phyloP scores from a whole-genome alignment of 2,888 invertebrate genomes.

The Eupeodes luniger region DNA sequence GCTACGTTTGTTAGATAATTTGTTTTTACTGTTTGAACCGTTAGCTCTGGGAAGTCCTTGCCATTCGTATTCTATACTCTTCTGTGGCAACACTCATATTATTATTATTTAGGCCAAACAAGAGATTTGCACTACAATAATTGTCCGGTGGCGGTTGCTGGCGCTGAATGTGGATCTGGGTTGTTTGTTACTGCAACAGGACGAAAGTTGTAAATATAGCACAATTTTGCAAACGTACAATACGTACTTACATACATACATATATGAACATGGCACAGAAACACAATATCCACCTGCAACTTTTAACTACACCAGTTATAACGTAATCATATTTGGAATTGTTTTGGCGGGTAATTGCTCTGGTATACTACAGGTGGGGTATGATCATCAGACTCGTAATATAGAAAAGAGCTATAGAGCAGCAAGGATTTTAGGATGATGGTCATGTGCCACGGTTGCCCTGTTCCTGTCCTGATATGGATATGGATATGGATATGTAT shows the following conservation, averaged over 20 bases:
- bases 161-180: neutral
- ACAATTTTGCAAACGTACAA: neutral
- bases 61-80: neutral
- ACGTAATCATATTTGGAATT: constrained; percentile 70
- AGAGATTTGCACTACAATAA: constrained; percentile 68
- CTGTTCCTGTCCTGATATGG: constrained; percentile 8
- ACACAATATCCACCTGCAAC: constrained; percentile 16
- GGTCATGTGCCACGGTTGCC: constrained; percentile 59
- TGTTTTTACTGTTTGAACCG: constrained; percentile 70
- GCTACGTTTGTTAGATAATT: constrained; percentile 76
- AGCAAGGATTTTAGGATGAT: constrained; percentile 33
- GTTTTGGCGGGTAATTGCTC: constrained; percentile 72
- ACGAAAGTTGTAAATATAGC: constrained; percentile 18
- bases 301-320: constrained; percentile 52
- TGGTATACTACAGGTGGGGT: constrained; percentile 8
- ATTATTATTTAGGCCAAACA: constrained; percentile 70
- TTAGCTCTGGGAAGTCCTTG: constrained; percentile 48
- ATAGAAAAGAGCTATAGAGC: too few relatives aligned
- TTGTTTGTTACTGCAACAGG: constrained; percentile 59
- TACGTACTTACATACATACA: too few relatives aligned
- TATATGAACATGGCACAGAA: constrained; percentile 20
- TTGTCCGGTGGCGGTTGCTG: constrained; percentile 52
- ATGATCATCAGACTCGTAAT: neutral
- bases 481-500: neutral
- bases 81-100: constrained; percentile 48